phyloP scores from a whole-genome alignment of 2,888 invertebrate genomes.

The Selenia dentaria region DNA sequence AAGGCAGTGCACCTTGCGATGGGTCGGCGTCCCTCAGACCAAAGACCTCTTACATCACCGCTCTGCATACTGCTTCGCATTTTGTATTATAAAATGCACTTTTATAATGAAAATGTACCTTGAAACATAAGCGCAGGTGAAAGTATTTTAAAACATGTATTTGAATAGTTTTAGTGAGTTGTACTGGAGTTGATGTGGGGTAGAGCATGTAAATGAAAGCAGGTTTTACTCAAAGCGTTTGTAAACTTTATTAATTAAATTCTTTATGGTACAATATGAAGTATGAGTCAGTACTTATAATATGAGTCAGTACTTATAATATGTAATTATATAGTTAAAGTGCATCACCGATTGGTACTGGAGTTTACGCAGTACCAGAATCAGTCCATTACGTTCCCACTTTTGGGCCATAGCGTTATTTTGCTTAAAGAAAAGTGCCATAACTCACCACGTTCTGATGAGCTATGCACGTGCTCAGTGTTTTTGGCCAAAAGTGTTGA shows the following conservation, averaged over 20 bases:
- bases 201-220: slow-evolving; percentile 27
- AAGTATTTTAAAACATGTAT: slow-evolving; percentile 32
- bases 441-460: too few relatives aligned
- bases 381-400: too few relatives aligned
- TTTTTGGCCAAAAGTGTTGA: too few relatives aligned
- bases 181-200: slow-evolving; percentile 21
- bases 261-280: too few relatives aligned
- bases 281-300: too few relatives aligned
- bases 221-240: slow-evolving; percentile 14
- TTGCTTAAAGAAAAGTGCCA: too few relatives aligned
- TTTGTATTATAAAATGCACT: slow-evolving; percentile 41
- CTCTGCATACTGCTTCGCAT: slow-evolving; percentile 32
- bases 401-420: too few relatives aligned
- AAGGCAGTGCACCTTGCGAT: slow-evolving; percentile 30
- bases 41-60: slow-evolving; percentile 38
- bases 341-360: too few relatives aligned
- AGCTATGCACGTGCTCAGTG: too few relatives aligned
- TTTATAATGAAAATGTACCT: slow-evolving; percentile 36
- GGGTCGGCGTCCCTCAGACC: slow-evolving; percentile 47
- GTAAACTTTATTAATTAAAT: neutral
- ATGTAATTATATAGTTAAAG: too few relatives aligned
- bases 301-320: too few relatives aligned
- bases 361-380: too few relatives aligned
- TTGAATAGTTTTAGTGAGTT: slow-evolving; percentile 31
- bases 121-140: slow-evolving; percentile 18